phyloP scores from a whole-genome alignment of 2,113 vertebrate genomes.

The Lanius collurio region DNA sequence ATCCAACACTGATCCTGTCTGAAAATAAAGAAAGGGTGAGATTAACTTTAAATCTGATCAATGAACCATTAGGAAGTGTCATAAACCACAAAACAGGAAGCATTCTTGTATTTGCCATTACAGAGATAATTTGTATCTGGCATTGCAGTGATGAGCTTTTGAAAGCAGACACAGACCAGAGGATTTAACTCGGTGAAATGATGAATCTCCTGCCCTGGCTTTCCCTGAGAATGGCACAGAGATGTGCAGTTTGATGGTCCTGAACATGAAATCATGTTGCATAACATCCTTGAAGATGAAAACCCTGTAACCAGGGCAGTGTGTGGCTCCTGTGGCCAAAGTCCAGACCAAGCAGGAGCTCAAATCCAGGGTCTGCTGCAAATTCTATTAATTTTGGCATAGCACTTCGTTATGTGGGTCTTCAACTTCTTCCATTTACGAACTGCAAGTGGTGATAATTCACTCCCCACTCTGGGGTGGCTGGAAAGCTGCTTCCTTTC shows the following conservation, averaged over 20 bases:
- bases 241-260: neutral
- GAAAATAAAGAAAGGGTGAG: neutral
- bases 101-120: neutral
- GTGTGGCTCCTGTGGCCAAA: neutral
- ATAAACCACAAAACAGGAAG: neutral
- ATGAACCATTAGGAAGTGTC: neutral
- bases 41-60: neutral
- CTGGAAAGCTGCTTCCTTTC: neutral
- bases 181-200: neutral
- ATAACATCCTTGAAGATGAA: neutral
- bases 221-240: neutral
- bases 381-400: neutral
- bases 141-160: neutral
- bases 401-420: neutral
- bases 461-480: neutral
- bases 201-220: neutral
- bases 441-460: neutral
- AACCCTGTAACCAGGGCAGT: neutral
- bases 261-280: neutral
- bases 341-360: neutral
- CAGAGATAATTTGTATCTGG: neutral
- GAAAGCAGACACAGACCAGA: neutral
- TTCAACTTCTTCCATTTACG: neutral
- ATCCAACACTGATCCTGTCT: neutral
- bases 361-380: neutral